Evolutionary conservation across 2,888 invertebrate genomes (phyloP).

Genomic region (Heterodera filipjevi): DNA sequence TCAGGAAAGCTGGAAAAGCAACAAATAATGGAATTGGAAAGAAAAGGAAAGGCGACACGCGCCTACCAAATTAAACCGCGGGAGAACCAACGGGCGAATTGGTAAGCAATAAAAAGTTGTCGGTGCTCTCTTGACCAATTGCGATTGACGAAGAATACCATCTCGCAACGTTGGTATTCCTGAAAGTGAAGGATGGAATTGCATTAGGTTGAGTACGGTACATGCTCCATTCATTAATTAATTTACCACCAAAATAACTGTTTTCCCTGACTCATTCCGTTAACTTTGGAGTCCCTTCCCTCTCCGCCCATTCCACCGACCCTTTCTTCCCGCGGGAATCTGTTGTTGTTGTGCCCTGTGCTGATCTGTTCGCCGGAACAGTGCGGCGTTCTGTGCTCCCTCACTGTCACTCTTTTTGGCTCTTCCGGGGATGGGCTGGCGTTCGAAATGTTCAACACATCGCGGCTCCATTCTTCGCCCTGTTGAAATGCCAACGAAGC

Average conservation of each 20-base stretch:
- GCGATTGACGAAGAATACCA: conserved; percentile 40
- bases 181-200: neutral
- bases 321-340: conserved; percentile 19
- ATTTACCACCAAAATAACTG: too few relatives aligned
- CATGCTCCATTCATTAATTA: too few relatives aligned
- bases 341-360: conserved; percentile 18
- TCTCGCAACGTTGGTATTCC: conserved; percentile 38
- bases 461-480: conserved; percentile 46
- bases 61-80: conserved; percentile 42
- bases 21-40: neutral
- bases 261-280: neutral
- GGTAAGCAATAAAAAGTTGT: conserved; percentile 44
- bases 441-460: conserved; percentile 36
- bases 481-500: conserved; percentile 43
- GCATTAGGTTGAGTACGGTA: too few relatives aligned
- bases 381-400: conserved; percentile 9
- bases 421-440: conserved; percentile 28
- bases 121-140: conserved; percentile 37
- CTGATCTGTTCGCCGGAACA: conserved; percentile 23
- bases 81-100: conserved; percentile 46
- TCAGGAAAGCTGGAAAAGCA: conserved; percentile 39
- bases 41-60: too few relatives aligned
- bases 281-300: neutral
- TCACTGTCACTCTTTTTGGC: conserved; percentile 21
- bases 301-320: neutral